Evolutionary conservation across 2,113 vertebrate genomes (phyloP).

Genomic region (Pandion haliaetus): DNA sequence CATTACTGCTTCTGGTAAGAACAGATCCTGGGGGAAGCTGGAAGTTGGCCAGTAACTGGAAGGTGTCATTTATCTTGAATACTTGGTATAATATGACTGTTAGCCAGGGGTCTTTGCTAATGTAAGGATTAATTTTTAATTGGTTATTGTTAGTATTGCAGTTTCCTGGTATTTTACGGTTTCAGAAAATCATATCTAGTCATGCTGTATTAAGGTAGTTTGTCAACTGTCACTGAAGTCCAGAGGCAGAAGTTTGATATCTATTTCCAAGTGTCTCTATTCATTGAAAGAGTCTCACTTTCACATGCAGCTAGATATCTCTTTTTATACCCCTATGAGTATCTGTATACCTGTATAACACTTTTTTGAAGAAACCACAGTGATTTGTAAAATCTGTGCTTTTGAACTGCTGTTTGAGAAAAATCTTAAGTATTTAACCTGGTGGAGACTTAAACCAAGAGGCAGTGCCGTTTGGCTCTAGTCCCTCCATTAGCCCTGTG

Average conservation of each 20-base stretch:
- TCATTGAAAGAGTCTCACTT: not conserved
- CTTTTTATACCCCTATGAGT: not conserved
- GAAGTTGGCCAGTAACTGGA: too few relatives aligned
- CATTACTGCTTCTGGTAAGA: too few relatives aligned
- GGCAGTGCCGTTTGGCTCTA: not conserved
- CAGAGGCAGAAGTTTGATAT: not conserved
- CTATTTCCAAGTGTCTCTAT: not conserved
- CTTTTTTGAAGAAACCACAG: not conserved
- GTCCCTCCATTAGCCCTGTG: accelerated
- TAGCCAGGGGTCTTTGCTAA: not conserved
- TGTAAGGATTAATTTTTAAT: not conserved
- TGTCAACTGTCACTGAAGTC: not conserved
- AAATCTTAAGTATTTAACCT: not conserved
- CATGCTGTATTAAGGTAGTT: accelerated
- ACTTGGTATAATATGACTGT: not conserved
- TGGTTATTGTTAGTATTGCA: not conserved
- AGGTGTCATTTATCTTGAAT: not conserved
- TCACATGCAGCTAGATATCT: not conserved
- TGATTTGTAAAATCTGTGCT: not conserved
- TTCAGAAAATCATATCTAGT: not conserved
- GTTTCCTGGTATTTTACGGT: not conserved
- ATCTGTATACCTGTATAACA: not conserved
- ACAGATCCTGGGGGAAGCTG: too few relatives aligned
- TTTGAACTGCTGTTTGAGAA: not conserved
- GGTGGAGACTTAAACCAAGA: not conserved